Evolutionary conservation across 2,888 invertebrate genomes (phyloP).

Genomic region (Junonia oenone): DNA sequence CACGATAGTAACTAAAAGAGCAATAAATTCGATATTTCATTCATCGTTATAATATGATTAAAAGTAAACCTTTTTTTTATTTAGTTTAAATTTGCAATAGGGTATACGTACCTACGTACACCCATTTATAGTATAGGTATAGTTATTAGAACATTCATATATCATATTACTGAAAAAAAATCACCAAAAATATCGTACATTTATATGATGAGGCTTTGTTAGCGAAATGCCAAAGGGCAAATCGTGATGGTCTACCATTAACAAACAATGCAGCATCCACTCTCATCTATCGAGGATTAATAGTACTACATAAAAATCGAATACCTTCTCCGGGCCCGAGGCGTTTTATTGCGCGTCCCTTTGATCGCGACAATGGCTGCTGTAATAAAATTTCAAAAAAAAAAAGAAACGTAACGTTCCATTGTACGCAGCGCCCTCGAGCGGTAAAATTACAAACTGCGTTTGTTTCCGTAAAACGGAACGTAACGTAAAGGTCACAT

Average conservation of each 20-base stretch:
- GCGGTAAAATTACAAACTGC: slow-evolving; percentile 41
- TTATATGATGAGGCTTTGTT: neutral
- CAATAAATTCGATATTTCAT: no score
- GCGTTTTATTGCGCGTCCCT: slow-evolving; percentile 42
- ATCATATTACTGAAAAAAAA: neutral
- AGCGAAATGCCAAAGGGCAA: neutral
- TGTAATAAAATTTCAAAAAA: slow-evolving; percentile 45
- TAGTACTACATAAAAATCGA: slow-evolving; percentile 36
- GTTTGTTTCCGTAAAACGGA: slow-evolving; percentile 39
- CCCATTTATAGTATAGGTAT: no score
- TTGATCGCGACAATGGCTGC: slow-evolving; percentile 43
- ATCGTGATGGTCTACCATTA: slow-evolving; percentile 17
- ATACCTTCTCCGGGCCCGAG: slow-evolving; percentile 31
- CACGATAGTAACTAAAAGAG: no score
- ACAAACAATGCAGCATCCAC: slow-evolving; percentile 26
- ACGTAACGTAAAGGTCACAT: slow-evolving; percentile 42
- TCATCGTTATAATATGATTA: no score
- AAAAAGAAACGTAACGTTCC: slow-evolving; percentile 42
- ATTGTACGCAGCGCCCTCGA: slow-evolving; percentile 44
- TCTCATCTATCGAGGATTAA: slow-evolving; percentile 33
- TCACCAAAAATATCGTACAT: neutral
- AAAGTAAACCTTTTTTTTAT: no score
- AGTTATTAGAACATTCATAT: neutral
- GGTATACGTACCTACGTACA: no score
- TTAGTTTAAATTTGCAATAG: no score